Percentiles rank a stretch among this genome's conserved stretches.
Evolutionary conservation across 2,113 vertebrate species (phyloP).

Genomic region (Lophochroa leadbeateri): DNA sequence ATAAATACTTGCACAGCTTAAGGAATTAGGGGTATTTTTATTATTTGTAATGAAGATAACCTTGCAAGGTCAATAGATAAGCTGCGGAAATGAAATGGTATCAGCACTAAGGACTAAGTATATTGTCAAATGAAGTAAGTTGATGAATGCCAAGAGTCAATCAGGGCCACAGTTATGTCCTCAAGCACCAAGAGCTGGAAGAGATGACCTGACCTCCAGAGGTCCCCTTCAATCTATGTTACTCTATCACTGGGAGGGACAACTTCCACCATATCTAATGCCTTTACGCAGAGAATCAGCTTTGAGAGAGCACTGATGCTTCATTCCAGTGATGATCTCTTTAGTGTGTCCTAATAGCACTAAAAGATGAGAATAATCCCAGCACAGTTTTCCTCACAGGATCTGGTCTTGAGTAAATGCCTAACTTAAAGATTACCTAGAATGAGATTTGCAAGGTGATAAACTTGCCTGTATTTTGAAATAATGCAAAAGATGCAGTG

Average conservation of each 20-base stretch:
- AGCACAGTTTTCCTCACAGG: not conserved
- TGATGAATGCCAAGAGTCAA: not conserved
- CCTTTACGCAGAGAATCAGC: not conserved
- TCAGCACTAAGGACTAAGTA: not conserved
- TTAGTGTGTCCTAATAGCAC: not conserved
- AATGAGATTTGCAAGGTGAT: not conserved
- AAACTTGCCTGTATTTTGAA: not conserved
- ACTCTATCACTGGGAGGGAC: not conserved
- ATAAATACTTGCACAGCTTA: constrained; percentile 18
- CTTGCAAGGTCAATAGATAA: constrained; percentile 47
- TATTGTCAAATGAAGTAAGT: not conserved
- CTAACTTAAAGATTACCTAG: not conserved
- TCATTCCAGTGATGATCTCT: not conserved
- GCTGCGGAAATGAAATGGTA: constrained; percentile 1
- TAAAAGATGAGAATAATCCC: not conserved
- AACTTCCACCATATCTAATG: not conserved
- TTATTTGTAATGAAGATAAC: constrained; percentile 42
- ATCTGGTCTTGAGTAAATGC: not conserved
- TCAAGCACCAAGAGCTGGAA: not conserved
- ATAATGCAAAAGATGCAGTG: not conserved
- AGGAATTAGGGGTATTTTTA: constrained; percentile 13
- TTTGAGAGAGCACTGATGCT: not conserved
- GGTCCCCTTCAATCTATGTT: not conserved
- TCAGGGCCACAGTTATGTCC: not conserved
- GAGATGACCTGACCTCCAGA: not conserved